Evolutionary conservation across 2,888 invertebrate species (phyloP).

Genomic region (Chrysomela aeneicollis): DNA sequence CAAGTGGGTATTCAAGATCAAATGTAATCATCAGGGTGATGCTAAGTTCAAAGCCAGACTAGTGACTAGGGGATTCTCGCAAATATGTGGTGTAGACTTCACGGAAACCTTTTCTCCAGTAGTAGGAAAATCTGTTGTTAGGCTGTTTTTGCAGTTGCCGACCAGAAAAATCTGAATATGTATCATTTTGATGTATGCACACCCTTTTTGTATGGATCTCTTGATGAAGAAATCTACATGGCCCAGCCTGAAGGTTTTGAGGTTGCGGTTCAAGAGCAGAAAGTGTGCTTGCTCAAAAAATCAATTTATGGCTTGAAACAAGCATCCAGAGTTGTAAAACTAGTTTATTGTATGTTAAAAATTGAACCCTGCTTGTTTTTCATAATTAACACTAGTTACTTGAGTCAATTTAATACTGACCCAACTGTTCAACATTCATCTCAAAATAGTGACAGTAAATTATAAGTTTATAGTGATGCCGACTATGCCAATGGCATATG

Average conservation of each 20-base stretch:
- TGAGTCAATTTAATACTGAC: too few species aligned
- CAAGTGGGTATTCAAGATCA: too few species aligned
- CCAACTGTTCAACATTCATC: too few species aligned
- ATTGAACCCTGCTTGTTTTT: slow-evolving; percentile 20
- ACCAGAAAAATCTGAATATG: not conserved
- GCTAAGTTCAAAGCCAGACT: slow-evolving; percentile 42
- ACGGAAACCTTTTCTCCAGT: slow-evolving; percentile 25
- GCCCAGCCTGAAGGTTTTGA: slow-evolving; percentile 21
- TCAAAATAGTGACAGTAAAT: too few species aligned
- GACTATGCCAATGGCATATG: too few species aligned
- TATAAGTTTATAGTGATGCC: too few species aligned
- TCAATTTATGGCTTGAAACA: slow-evolving; percentile 26
- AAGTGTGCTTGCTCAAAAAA: slow-evolving; percentile 22
- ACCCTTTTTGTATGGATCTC: slow-evolving; percentile 20
- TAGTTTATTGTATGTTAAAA: not conserved
- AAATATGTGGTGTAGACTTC: slow-evolving; percentile 35
- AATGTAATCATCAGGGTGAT: not conserved
- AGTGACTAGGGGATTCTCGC: slow-evolving; percentile 47
- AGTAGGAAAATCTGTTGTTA: not conserved
- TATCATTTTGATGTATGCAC: slow-evolving; percentile 22
- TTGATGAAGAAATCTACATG: slow-evolving; percentile 26
- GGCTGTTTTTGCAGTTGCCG: slow-evolving; percentile 19
- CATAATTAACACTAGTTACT: too few species aligned
- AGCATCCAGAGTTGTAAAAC: slow-evolving; percentile 13
- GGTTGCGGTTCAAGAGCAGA: not conserved